A percentile compares a stretch with the other conserved stretches of the same genome.
phyloP scores from a whole-genome alignment of 2,797 vertebrate species.

The Lutjanus argentimaculatus region DNA sequence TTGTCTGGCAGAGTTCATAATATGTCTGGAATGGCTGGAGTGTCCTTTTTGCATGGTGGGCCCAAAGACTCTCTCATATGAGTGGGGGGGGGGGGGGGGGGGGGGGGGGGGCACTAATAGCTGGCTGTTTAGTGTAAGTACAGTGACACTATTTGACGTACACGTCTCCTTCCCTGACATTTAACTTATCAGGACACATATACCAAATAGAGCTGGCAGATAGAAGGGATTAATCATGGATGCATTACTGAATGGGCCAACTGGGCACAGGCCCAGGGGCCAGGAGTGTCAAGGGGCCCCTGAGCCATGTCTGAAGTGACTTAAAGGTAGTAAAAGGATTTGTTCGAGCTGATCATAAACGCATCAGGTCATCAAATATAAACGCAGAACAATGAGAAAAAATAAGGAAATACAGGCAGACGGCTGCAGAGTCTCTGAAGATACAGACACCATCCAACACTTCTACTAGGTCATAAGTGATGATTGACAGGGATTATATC shows the following conservation, averaged over 20 bases:
- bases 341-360: too few relatives aligned
- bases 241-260: slow-evolving; percentile 9
- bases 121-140: slow-evolving; percentile 22
- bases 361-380: too few relatives aligned
- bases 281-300: neutral
- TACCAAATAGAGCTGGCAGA: slow-evolving; percentile 34
- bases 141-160: neutral
- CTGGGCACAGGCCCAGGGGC: neutral
- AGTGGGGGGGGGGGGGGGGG: neutral
- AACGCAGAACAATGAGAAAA: too few relatives aligned
- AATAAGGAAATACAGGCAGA: too few relatives aligned
- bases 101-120: too few relatives aligned
- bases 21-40: slow-evolving; percentile 26
- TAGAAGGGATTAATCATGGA: slow-evolving; percentile 32
- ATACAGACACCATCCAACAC: too few relatives aligned
- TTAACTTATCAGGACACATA: slow-evolving; percentile 14
- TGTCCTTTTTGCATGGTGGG: slow-evolving; percentile 40
- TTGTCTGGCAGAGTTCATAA: slow-evolving; percentile 40
- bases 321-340: neutral
- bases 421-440: too few relatives aligned
- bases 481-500: too few relatives aligned
- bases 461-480: too few relatives aligned
- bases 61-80: slow-evolving; percentile 20
- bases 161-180: slow-evolving; percentile 17
- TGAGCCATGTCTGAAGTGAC: neutral